Conservation (phyloP, 2,797 vertebrate species). For the Antennarius maculatus region DNA sequence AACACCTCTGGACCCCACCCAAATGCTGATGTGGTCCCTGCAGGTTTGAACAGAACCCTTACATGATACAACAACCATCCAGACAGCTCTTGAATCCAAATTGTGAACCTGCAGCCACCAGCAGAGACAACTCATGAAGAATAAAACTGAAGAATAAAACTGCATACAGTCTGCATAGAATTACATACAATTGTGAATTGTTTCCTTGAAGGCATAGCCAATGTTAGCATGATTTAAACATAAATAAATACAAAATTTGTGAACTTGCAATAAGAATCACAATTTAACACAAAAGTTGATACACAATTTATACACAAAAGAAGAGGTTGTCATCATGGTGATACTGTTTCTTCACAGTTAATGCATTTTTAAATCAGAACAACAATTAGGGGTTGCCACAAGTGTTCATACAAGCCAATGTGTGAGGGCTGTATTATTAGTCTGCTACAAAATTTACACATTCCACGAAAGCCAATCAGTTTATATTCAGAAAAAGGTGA, state of each 20-base stretch:
- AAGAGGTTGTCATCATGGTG: conserved; percentile 3
- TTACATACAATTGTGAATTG: not conserved
- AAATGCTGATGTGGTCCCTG: conserved; percentile 7
- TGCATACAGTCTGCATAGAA: not conserved
- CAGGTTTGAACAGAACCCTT: conserved; percentile 26
- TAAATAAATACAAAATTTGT: no score
- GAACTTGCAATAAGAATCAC: no score
- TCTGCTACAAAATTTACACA: not conserved
- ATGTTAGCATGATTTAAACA: no score
- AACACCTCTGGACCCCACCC: conserved; percentile 18
- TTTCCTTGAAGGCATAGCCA: no score
- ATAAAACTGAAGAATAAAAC: not conserved
- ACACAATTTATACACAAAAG: conserved; percentile 12
- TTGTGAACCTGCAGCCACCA: conserved; percentile 15
- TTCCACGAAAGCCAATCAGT: conserved; percentile 6
- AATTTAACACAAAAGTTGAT: no score
- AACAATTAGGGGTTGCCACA: conserved; percentile 14
- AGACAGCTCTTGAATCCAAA: conserved; percentile 19
- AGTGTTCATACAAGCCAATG: not conserved
- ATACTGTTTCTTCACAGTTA: conserved; percentile 20
- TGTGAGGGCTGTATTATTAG: not conserved
- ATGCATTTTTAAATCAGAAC: conserved; percentile 13
- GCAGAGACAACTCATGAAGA: not conserved
- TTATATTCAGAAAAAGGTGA: conserved; percentile 3
- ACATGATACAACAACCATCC: conserved; percentile 13